These are phyloP conservation scores for Sterrhoptilus dennistouni DNA, from an alignment of 2,113 vertebrate species.

Conservation along the genomic window DNA sequence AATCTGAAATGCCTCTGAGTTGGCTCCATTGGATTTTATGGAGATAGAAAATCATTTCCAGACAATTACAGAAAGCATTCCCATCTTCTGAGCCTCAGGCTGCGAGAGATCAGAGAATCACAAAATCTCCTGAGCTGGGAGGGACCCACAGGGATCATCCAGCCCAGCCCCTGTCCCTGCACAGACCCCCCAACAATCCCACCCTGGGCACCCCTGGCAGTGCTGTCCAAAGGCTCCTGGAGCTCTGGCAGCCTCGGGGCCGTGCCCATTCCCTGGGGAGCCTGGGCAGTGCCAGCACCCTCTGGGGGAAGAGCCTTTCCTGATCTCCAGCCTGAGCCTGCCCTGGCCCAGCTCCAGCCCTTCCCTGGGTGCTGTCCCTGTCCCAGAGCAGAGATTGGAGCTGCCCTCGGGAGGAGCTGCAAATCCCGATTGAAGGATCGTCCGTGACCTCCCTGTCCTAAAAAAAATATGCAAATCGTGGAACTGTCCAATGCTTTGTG, in stretches of 20 bases:
- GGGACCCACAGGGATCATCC: rapidly evolving
- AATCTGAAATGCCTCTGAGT: neutral
- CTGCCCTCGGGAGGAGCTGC: neutral
- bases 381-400: neutral
- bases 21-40: neutral
- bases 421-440: rapidly evolving
- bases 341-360: neutral
- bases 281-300: neutral
- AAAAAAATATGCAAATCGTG: neutral
- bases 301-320: neutral
- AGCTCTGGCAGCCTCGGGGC: neutral
- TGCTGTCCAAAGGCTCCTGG: neutral
- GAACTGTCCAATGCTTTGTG: neutral
- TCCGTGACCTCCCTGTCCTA: rapidly evolving
- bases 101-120: neutral
- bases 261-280: neutral
- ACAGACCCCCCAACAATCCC: neutral
- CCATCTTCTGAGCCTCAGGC: neutral
- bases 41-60: neutral
- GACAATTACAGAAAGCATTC: neutral
- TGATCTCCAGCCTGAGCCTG: neutral
- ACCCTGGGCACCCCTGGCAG: neutral
- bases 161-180: rapidly evolving
- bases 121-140: rapidly evolving
- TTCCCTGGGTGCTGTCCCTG: neutral